A percentile compares a stretch with the other conserved stretches of the same genome.
Evolutionary conservation across 2,113 vertebrate genomes (phyloP).

Genomic region (Lanius collurio): DNA sequence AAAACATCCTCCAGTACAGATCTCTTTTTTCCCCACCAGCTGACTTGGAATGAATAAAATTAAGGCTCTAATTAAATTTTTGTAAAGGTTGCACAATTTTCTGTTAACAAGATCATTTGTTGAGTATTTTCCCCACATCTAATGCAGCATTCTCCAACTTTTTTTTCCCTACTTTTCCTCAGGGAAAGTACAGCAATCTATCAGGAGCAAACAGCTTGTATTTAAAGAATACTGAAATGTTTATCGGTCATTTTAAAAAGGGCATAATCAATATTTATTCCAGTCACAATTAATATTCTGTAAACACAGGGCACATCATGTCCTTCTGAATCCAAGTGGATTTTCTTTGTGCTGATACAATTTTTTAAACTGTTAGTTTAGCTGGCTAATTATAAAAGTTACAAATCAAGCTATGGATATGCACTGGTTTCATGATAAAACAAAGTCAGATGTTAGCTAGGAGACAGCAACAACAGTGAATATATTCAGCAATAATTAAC

Average conservation of each 20-base stretch:
- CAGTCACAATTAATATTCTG: slow-evolving; percentile 25
- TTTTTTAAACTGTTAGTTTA: slow-evolving; percentile 19
- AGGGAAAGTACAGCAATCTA: not conserved
- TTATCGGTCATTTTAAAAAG: slow-evolving; percentile 17
- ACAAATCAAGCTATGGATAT: not conserved
- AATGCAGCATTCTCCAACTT: not conserved
- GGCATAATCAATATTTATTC: slow-evolving; percentile 43
- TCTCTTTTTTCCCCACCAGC: not conserved
- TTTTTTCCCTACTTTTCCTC: not conserved
- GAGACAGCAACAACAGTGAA: not conserved
- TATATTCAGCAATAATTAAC: not conserved
- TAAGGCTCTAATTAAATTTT: not conserved
- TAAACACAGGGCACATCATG: not conserved
- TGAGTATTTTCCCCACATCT: not conserved
- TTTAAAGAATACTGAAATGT: slow-evolving; percentile 43
- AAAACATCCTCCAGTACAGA: not conserved
- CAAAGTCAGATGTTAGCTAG: not conserved
- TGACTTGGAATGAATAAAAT: not conserved
- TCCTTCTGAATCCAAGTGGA: not conserved
- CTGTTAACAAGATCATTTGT: slow-evolving; percentile 21
- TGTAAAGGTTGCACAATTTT: not conserved
- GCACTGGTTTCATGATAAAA: not conserved
- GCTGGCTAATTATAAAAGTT: not conserved
- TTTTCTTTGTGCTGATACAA: not conserved
- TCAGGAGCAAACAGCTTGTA: not conserved